Base-by-base conservation (phyloP, 2,888 invertebrate species). In the Seira ritae region DNA sequence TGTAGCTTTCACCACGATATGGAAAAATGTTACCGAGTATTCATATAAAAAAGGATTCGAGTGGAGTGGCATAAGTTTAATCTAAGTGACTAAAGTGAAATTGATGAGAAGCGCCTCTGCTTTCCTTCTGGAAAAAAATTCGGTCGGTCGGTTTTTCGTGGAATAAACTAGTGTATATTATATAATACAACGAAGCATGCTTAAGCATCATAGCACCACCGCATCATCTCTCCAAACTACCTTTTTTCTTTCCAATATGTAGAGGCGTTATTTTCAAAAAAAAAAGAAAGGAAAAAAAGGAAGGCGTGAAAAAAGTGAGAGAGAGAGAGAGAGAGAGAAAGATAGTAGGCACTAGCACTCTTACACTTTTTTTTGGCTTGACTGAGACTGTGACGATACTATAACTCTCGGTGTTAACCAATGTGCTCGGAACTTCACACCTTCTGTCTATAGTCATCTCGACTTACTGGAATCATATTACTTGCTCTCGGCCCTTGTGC, bases 341-440 rank as follows among this genome's bases (percentile, higher is more conserved):
- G 73, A 73, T 80, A 55, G 55, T 55, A 55, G 55, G 55, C 80
- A 68, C 67, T 42, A 62, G 42, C 68, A 17, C 65, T 69, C 67
- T 24, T 50, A 19, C 71, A 62, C 77, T 71, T 69, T 77, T 65
- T 77, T 77, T 65, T 77, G 78, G 77, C 77, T 78, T 73, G 71
- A 70, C 23, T 65, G 75, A 79, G 73, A 74, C 78, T 79, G 70
- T 84, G 71, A 79, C 74, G 42, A 55, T 75, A 82, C 71, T 76
- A 79, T 77, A 84, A 79, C 79, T 79, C 78, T 84, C 84, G 79
- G 84, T 79, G 84, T 79, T 84, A 84, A 84, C 84, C 84, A 84
- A 84, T 84, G 84, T 84, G 84, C 84, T 84, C 84, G 84, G 79
- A 84, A 84, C 84, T 84, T 84, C 84, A 84, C 84, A 84, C 84